These are phyloP conservation scores for Colletes collaris DNA, from an alignment of 2,888 invertebrate genomes.

Conservation along the genomic window DNA sequence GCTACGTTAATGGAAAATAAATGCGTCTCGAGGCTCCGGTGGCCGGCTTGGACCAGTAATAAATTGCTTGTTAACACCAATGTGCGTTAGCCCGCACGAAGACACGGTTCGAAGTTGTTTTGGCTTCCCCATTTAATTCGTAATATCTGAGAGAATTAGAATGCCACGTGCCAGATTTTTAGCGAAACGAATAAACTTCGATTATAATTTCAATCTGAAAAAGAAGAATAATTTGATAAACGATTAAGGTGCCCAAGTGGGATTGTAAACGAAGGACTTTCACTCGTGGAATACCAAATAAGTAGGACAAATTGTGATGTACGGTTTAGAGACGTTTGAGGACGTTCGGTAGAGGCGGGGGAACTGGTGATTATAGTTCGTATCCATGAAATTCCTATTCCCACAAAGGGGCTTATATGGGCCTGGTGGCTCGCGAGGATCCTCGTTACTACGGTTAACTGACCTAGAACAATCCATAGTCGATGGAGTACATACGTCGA, in stretches of 20 bases:
- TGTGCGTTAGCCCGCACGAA: not conserved
- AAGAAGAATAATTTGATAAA: no score
- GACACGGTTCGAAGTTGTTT: slow-evolving; percentile 1
- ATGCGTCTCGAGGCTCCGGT: slow-evolving; percentile 8
- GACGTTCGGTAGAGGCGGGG: not conserved
- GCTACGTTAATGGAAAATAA: slow-evolving; percentile 36
- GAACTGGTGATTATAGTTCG: not conserved
- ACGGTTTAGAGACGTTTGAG: not conserved
- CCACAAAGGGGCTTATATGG: not conserved
- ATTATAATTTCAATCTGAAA: not conserved
- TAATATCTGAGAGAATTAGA: no score
- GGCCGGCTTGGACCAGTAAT: not conserved
- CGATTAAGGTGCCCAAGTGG: not conserved
- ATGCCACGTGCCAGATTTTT: no score
- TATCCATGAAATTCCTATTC: slow-evolving; percentile 1
- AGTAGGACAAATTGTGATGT: slow-evolving; percentile 14
- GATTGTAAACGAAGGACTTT: slow-evolving; percentile 19
- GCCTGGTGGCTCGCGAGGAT: not conserved
- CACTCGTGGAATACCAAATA: slow-evolving; percentile 25
- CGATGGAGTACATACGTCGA: not conserved
- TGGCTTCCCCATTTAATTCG: not conserved
- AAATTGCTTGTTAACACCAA: slow-evolving; percentile 35
- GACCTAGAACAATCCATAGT: slow-evolving; percentile 45
- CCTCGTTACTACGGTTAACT: slow-evolving; percentile 3
- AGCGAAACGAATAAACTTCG: no score